Evolutionary conservation across 2,888 invertebrate species (phyloP).

Genomic region (Cacoxenus indagator): DNA sequence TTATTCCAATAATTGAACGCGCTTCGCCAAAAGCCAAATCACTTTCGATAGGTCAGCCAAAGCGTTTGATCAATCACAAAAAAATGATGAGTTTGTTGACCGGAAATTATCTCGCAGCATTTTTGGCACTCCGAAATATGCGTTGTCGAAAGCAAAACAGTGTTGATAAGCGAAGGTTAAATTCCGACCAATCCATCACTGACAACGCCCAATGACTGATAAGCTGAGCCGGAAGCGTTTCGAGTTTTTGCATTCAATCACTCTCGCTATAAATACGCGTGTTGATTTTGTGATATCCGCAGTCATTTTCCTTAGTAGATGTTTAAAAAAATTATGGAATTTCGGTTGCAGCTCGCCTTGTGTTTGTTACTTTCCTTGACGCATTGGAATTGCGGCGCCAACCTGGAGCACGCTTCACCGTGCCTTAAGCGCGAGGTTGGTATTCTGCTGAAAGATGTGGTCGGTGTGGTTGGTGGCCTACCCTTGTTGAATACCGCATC

Average conservation of each 20-base stretch:
- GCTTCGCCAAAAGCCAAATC: too few relatives aligned
- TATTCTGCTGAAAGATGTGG: not conserved
- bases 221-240: not conserved
- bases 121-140: not conserved
- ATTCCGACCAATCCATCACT: not conserved
- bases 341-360: not conserved
- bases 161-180: not conserved
- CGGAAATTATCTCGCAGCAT: constrained; percentile 1
- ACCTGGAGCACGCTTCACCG: not conserved
- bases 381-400: not conserved
- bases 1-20: too few relatives aligned
- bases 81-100: not conserved
- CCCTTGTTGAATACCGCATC: not conserved
- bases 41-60: too few relatives aligned
- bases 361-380: not conserved
- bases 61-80: not conserved
- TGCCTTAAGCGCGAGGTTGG: not conserved
- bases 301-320: not conserved
- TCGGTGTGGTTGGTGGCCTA: not conserved
- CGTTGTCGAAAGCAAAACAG: not conserved
- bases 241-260: not conserved
- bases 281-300: not conserved
- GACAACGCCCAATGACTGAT: not conserved
- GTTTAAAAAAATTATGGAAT: not conserved
- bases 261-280: not conserved